Conservation (phyloP, 2,888 invertebrate genomes). For the Cerastis leucographa region DNA sequence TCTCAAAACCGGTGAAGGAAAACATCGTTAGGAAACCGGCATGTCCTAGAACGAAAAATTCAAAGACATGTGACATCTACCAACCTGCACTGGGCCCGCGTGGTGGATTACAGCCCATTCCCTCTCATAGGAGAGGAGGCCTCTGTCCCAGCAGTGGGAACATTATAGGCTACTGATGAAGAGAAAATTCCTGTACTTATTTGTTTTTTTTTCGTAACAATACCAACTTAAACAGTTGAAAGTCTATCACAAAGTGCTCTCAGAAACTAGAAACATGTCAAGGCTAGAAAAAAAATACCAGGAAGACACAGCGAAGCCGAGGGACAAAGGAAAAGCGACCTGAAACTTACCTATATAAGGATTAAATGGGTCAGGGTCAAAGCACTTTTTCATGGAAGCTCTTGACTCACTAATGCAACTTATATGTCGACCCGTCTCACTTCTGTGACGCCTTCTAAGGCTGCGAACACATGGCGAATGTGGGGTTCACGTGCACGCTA, state of each 20-base stretch:
- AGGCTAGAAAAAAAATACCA: constrained; percentile 7
- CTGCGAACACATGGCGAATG: constrained; percentile 1
- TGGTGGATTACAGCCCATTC: too few relatives aligned
- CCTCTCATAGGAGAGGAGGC: too few relatives aligned
- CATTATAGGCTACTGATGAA: too few relatives aligned
- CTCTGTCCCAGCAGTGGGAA: too few relatives aligned
- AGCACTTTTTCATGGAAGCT: constrained; percentile 37
- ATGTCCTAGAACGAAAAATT: too few relatives aligned
- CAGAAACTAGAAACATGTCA: constrained; percentile 17
- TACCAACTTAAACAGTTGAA: neutral
- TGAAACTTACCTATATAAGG: constrained; percentile 21
- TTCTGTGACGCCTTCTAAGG: constrained; percentile 27
- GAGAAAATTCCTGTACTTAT: too few relatives aligned
- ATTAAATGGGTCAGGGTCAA: constrained; percentile 46
- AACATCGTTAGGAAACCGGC: too few relatives aligned
- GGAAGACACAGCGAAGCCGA: constrained; percentile 4
- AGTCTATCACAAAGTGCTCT: neutral
- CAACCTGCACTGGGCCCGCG: too few relatives aligned
- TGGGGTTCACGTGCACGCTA: constrained; percentile 1
- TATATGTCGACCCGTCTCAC: constrained; percentile 53
- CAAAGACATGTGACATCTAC: too few relatives aligned
- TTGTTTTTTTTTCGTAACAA: neutral
- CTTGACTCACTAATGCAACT: constrained; percentile 49
- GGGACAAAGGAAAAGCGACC: constrained; percentile 12
- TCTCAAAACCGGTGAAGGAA: too few relatives aligned